Base-by-base conservation (phyloP, 2,113 vertebrate species). In the Rhagologus leucostigma region DNA sequence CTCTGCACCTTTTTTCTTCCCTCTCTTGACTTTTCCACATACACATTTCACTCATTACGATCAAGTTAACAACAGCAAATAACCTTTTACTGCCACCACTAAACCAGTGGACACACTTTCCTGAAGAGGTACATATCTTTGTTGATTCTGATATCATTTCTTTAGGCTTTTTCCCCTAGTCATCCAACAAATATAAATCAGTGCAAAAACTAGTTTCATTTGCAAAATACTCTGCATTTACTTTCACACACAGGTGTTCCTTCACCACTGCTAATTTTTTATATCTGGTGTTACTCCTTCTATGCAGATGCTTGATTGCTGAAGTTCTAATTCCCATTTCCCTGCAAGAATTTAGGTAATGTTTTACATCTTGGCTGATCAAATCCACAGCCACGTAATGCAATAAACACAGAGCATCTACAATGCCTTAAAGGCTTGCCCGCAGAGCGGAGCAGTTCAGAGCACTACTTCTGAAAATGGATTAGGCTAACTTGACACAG, bases 241-340 rank as follows among this genome's bases (percentile, higher is more conserved):
- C 10, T 76, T 70, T 23, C 35, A 84, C 14, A 75, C 24, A 33
- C 4, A 55, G 11, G 5, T 13, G 1, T 55, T 91, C 10, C 26
- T 69, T 65, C n/a, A 37, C 13, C 20, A 60, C 29, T 24, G 9
- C 3, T 5, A 0, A 13, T 64, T 56, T 68, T 39, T 49, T 16
- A 37, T 8, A 74, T 50, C 13, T 26, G 6, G 7, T 13, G 4
- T 21, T 42, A 17, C 26, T 84, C 15, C 26, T 92, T 56, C n/a
- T 27, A 7, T 3, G 9, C 7, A 73, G 21, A 39, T 3, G 30
- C 1, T 11, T 6, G 6, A 55, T 1, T 26, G 7, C 8, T 33
- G 3, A 75, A 84, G 16, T 41, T 86, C 41, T 42, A 65, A n/a
- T 14, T 89, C 7, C 14, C 7, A n/a, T n/a, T 67, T 56, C 55